Conservation (phyloP, 2,888 invertebrate genomes). For the Eutolmus rufibarbis region DNA sequence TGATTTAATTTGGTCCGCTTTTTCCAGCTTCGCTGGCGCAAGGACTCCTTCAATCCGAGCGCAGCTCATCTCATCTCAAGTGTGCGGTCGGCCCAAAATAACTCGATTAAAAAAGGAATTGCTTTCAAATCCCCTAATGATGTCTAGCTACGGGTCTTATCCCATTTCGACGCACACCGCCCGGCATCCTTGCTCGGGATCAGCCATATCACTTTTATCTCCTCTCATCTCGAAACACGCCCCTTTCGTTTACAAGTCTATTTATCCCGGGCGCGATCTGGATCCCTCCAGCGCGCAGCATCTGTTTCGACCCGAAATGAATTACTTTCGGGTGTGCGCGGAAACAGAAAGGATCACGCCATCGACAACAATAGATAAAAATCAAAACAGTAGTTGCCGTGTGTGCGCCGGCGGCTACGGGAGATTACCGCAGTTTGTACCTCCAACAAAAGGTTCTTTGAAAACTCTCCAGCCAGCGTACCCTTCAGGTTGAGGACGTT, state of each 20-base stretch:
- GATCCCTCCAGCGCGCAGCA: not conserved
- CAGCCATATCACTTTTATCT: constrained; percentile 1
- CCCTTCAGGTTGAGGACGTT: not conserved
- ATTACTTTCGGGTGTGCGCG: not conserved
- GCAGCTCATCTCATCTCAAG: not conserved
- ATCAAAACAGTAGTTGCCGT: constrained; percentile 23
- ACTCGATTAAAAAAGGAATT: not conserved
- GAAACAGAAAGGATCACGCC: constrained; percentile 20
- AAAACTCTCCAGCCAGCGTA: not conserved
- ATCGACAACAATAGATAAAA: constrained; percentile 22
- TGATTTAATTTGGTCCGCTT: not conserved
- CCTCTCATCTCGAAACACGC: constrained; percentile 9
- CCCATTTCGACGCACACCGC: not conserved
- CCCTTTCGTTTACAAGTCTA: constrained; percentile 33
- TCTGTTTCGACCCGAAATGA: constrained; percentile 13
- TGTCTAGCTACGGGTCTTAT: not conserved
- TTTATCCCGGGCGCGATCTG: not conserved
- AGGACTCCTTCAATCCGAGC: not conserved
- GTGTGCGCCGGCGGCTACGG: not conserved
- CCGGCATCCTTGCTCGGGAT: not conserved
- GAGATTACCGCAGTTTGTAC: not conserved
- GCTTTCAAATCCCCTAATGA: not conserved
- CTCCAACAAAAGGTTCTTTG: not conserved
- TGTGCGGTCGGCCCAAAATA: not conserved
- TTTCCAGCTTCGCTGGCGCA: not conserved